Evolutionary conservation across 2,888 invertebrate species (phyloP).

Genomic region (Barypeithes pellucidus): DNA sequence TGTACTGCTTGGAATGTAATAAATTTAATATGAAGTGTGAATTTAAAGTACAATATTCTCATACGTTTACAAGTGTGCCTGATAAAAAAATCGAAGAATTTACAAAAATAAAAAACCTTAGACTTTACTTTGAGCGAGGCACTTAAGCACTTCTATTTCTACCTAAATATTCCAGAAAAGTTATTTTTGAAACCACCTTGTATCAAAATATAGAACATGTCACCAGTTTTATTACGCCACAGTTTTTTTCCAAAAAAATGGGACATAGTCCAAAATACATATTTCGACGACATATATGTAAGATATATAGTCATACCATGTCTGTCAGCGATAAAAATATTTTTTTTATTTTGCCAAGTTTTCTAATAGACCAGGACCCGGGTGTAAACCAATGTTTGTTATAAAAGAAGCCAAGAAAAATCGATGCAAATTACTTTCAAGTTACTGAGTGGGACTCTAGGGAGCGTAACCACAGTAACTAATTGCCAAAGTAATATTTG

Average conservation of each 20-base stretch:
- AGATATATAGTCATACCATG: not conserved
- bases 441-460: too few relatives aligned
- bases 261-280: slow-evolving; percentile 22
- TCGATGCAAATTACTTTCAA: too few relatives aligned
- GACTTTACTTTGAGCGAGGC: not conserved
- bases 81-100: too few relatives aligned
- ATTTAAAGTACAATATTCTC: too few relatives aligned
- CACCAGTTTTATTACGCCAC: slow-evolving; percentile 30
- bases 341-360: slow-evolving; percentile 24
- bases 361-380: slow-evolving; percentile 16
- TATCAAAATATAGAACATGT: slow-evolving; percentile 24
- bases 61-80: too few relatives aligned
- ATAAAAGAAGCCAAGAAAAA: too few relatives aligned
- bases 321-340: not conserved
- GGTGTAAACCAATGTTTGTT: too few relatives aligned
- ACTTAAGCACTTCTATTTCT: slow-evolving; percentile 16
- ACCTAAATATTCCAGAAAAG: slow-evolving; percentile 5
- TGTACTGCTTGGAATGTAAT: too few relatives aligned
- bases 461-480: too few relatives aligned
- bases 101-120: slow-evolving; percentile 7
- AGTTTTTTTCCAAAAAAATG: slow-evolving; percentile 5
- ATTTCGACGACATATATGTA: not conserved
- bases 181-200: slow-evolving; percentile 41
- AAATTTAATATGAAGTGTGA: too few relatives aligned
- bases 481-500: too few relatives aligned